Evolutionary conservation across 1,140 invertebrate species (phyloP).

Genomic region (Ips typographus): DNA sequence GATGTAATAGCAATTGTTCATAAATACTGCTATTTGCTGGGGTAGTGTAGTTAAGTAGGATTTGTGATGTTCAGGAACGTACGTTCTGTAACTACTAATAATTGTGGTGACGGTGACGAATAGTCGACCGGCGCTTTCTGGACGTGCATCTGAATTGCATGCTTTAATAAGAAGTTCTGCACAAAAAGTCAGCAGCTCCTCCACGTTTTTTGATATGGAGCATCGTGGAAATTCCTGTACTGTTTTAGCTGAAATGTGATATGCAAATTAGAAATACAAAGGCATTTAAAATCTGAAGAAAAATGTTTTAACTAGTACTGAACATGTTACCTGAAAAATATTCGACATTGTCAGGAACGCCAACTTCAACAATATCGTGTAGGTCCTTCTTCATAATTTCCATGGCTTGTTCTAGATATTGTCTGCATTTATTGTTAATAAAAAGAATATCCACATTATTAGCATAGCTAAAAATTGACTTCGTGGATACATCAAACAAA

Average conservation of each 20-base stretch:
- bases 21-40: conserved; percentile 84
- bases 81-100: conserved; percentile 75
- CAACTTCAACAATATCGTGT: conserved; percentile 70
- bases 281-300: too few relatives aligned
- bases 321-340: conserved; percentile 30
- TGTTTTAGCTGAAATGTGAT: too few relatives aligned
- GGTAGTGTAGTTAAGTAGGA: conserved; percentile 78
- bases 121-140: conserved; percentile 63
- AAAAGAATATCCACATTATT: conserved; percentile 77
- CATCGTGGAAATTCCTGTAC: conserved; percentile 50
- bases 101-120: conserved; percentile 73
- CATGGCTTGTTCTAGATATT: conserved; percentile 69
- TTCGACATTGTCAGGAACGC: conserved; percentile 45
- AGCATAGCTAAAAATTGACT: conserved; percentile 61
- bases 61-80: conserved; percentile 77
- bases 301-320: not conserved
- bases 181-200: conserved; percentile 69
- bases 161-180: conserved; percentile 74
- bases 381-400: conserved; percentile 80
- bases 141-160: conserved; percentile 55
- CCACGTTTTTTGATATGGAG: conserved; percentile 59
- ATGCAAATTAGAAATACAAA: too few relatives aligned
- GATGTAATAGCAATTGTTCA: conserved; percentile 92
- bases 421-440: conserved; percentile 74
- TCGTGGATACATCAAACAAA: conserved; percentile 55